These are phyloP conservation scores for Drosophila sucinea DNA, from an alignment of 1,140 invertebrate species.

Conservation along the genomic window DNA sequence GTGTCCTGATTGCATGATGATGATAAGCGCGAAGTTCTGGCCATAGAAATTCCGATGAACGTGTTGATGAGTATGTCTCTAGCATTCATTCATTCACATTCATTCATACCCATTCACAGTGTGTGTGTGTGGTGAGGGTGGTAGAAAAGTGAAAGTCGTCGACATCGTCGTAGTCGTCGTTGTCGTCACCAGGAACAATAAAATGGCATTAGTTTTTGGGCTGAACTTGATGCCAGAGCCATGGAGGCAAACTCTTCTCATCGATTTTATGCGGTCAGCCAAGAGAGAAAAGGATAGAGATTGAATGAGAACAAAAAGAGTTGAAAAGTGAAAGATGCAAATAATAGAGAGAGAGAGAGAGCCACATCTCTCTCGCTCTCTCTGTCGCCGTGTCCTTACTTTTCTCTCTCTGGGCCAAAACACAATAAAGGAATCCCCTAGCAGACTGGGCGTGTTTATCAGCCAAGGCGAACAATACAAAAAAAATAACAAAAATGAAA, in stretches of 20 bases:
- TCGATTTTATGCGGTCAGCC: constrained; percentile 78
- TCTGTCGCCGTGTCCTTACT: neutral
- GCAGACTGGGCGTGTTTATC: constrained; percentile 48
- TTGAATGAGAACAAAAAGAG: constrained; percentile 50
- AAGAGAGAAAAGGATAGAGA: constrained; percentile 30
- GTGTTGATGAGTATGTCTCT: constrained; percentile 67
- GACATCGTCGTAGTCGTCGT: constrained; percentile 32
- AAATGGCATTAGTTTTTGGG: constrained; percentile 79
- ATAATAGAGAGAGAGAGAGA: constrained; percentile 48
- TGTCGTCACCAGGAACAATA: constrained; percentile 62
- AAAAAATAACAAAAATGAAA: constrained; percentile 22
- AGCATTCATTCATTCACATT: constrained; percentile 51
- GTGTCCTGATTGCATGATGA: constrained; percentile 72
- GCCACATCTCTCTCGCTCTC: constrained; percentile 23
- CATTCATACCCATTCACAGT: constrained; percentile 34
- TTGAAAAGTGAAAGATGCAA: constrained; percentile 77
- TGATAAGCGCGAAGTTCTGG: constrained; percentile 80
- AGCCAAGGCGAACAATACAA: constrained; percentile 55
- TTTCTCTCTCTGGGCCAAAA: constrained; percentile 14
- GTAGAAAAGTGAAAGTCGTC: constrained; percentile 67
- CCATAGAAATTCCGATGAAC: constrained; percentile 72
- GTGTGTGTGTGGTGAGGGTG: constrained; percentile 37
- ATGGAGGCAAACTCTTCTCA: constrained; percentile 41
- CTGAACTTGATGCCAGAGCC: constrained; percentile 63
- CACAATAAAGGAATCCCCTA: constrained; percentile 48